Conservation (phyloP, 2,888 invertebrate species). For the Thera obeliscata region DNA sequence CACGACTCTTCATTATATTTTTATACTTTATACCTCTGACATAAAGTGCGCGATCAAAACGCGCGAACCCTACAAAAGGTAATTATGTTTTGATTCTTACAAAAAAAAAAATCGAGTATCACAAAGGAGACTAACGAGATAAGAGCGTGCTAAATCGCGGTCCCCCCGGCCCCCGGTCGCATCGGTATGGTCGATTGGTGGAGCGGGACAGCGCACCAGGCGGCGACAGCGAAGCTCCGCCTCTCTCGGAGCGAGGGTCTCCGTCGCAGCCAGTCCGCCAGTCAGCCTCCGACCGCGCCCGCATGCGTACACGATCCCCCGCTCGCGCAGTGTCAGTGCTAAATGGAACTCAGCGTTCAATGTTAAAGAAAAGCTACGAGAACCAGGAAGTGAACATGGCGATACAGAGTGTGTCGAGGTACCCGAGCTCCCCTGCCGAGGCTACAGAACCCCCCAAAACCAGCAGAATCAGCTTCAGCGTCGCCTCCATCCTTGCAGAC, state of each 20-base stretch:
- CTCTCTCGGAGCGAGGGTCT: constrained; percentile 55
- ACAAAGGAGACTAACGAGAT: constrained; percentile 85
- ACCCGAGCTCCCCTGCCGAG: constrained; percentile 87
- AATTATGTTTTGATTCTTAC: constrained; percentile 85
- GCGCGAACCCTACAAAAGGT: constrained; percentile 84
- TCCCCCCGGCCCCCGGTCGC: constrained; percentile 76
- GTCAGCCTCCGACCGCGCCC: constrained; percentile 80
- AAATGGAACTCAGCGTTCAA: constrained; percentile 84
- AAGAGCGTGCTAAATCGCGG: constrained; percentile 84
- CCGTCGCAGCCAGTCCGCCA: constrained; percentile 62
- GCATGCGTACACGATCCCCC: constrained; percentile 80
- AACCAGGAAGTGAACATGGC: constrained; percentile 87
- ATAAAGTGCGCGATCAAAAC: constrained; percentile 83
- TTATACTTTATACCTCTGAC: constrained; percentile 81
- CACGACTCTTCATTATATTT: constrained; percentile 82
- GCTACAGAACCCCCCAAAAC: constrained; percentile 86
- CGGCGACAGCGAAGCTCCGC: constrained; percentile 49
- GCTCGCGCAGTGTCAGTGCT: constrained; percentile 76
- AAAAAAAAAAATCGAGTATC: constrained; percentile 80
- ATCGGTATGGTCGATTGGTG: constrained; percentile 82
- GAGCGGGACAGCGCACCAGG: constrained; percentile 64
- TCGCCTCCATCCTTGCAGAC: constrained; percentile 93
- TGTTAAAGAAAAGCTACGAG: constrained; percentile 86
- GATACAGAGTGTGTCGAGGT: constrained; percentile 87
- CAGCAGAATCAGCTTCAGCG: constrained; percentile 92